Evolutionary conservation across 2,888 invertebrate species (phyloP), one percentile per base, ranked within the genome.

Genomic region (Nomada ferruginata): DNA sequence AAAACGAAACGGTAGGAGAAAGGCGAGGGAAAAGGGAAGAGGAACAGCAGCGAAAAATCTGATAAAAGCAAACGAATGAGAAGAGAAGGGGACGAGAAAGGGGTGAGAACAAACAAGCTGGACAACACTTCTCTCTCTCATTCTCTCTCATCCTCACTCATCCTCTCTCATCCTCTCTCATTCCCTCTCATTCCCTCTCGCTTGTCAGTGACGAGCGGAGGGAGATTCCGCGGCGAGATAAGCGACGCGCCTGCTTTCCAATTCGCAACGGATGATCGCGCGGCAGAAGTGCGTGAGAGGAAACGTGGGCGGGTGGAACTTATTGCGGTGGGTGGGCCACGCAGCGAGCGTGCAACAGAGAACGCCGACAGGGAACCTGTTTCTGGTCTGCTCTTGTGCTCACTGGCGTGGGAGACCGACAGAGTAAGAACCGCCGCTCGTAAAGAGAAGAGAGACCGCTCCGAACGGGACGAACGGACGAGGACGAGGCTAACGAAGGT

Each of bases 261-360:
- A 91, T 91, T 89, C 85, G 89, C 90, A 87, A 90, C 89, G 89
- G 90, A 91, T 90, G 89, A 89, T 89, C 88, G 86, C 89, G 84
- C 89, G 83, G 86, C 86, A 83, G 87, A 85, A 85, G 87, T 89
- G 87, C 87, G 90, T 86, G 87, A 88, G 87, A 89, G 87, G 86
- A 85, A 87, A 89, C 89, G 91, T 91, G 91, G 91, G 91, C 90
- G 91, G 90, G 89, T 90, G 91, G 86, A 89, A 91, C 89, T 87
- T 89, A 89, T 89, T 89, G 86, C 85, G 83, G 89, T 91, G 91
- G 91, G 91, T 90, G 89, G 90, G 85, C 88, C 86, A 82, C 83
- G 77, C 70, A 84, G 83, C 69, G 80, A 78, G 70, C 79, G 84
- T 75, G 79, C 72, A 71, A 80, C 79, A 80, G 81, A 83, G 88